These are phyloP conservation scores for Melipona quadrifasciata DNA, from an alignment of 1,140 invertebrate genomes.

Conservation along the genomic window DNA sequence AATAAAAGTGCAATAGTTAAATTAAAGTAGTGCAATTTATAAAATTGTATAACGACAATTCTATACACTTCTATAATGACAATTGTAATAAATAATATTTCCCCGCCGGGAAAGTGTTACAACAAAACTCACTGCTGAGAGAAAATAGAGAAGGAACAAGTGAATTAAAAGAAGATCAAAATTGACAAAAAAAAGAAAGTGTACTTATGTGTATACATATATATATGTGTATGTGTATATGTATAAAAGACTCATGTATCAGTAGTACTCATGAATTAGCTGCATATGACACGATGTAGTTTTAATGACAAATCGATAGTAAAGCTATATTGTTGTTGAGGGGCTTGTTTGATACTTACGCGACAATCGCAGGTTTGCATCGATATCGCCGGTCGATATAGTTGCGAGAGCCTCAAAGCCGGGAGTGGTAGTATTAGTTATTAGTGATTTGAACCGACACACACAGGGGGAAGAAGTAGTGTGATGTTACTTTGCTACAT, in stretches of 20 bases:
- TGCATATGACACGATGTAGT: constrained; percentile 33
- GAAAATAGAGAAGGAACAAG: neutral
- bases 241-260: constrained; percentile 54
- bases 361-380: constrained; percentile 66
- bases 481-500: constrained; percentile 80
- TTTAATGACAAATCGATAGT: constrained; percentile 31
- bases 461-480: constrained; percentile 73
- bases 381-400: constrained; percentile 65
- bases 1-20: too few species aligned
- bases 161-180: neutral
- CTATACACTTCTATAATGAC: too few species aligned
- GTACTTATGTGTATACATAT: neutral
- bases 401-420: constrained; percentile 77
- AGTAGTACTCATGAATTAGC: constrained; percentile 38
- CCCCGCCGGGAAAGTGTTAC: too few species aligned
- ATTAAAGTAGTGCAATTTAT: too few species aligned
- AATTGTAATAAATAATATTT: too few species aligned
- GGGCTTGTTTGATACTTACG: constrained; percentile 69
- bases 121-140: neutral
- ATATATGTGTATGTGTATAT: neutral
- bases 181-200: constrained; percentile 30
- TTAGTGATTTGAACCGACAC: constrained; percentile 80
- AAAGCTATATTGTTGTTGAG: constrained; percentile 69
- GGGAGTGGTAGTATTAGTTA: constrained; percentile 77
- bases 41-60: too few species aligned